Evolutionary conservation across 2,113 vertebrate species (phyloP), one percentile per base, ranked within the genome.

Genomic region (Scopus umbretta): DNA sequence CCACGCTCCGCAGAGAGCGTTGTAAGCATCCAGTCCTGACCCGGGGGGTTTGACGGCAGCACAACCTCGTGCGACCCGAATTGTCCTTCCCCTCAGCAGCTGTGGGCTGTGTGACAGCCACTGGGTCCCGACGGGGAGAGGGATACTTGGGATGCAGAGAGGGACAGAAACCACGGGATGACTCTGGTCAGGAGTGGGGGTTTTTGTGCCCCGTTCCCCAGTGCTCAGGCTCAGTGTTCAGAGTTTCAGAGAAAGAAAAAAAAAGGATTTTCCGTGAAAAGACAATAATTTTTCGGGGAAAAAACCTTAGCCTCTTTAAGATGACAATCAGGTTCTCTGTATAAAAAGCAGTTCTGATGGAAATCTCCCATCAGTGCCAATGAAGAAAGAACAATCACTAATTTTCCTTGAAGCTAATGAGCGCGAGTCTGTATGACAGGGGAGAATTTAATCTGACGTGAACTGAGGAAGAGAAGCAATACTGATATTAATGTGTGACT

Each of bases 401-500:
- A 94, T 97, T 94, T 94, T 96, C 88, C 91, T 94, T 36, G 61
- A 92, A 92, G 84, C 80, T 96, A 96, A 95, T 92, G 88, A 96
- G 94, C 2, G 1, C 1, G 1, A 94, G 92, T 43, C 36, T 78
- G 7, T 89, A 72, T 87, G 94, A 92, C 73, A 80, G 56, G 95
- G 88, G 91, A 94, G 94, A 96, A 95, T 91, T 96, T 96, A 96
- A 95, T 96, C 94, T 92, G 92, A 92, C 87, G 72, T 34, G 66
- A 94, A 79, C 80, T 84, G 88, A 86, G 66, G 88, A 94, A 94
- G 84, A 94, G 94, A 94, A 91, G 94, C 80, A 93, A 87, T 91
- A 80, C 95, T 66, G 86, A 96, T 95, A 94, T 95, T 96, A 96
- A 96, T 80, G 97, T 95, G 96, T 91, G 94, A 96, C 96, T 97